phyloP scores from a whole-genome alignment of 2,888 invertebrate species.

The Nephrotoma appendiculata region DNA sequence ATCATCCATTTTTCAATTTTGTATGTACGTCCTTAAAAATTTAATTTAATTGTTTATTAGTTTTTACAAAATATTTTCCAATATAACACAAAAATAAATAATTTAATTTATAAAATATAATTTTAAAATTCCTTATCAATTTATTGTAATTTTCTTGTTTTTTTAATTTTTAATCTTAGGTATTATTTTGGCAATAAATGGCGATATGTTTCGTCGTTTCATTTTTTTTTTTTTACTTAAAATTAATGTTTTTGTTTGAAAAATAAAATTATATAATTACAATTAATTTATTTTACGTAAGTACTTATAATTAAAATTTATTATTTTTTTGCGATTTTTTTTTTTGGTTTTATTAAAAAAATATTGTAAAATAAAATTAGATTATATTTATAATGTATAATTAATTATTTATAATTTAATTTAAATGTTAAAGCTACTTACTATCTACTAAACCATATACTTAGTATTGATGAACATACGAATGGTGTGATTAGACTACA shows the following conservation, averaged over 20 bases:
- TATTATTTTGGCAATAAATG: constrained; percentile 5
- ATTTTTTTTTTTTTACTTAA: not conserved
- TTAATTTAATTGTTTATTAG: not conserved
- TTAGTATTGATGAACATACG: not conserved
- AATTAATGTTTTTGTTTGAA: not conserved
- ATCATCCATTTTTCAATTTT: not conserved
- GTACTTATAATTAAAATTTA: not conserved
- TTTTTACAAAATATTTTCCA: not conserved
- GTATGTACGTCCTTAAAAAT: not conserved
- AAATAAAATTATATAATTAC: not conserved
- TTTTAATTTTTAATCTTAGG: not conserved
- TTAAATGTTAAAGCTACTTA: not conserved
- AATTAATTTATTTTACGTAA: not conserved
- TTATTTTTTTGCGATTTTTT: not conserved
- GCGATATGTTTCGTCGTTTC: constrained; percentile 4
- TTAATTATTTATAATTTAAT: not conserved
- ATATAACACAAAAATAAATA: not conserved
- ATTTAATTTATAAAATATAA: not conserved
- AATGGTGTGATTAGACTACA: not conserved
- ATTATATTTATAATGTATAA: not conserved
- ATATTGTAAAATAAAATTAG: not conserved
- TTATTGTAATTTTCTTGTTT: not conserved
- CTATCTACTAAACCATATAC: not conserved
- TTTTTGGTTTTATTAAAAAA: not conserved
- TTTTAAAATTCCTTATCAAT: not conserved